These are phyloP conservation scores for Heliconius cydno DNA, from an alignment of 2,888 invertebrate genomes.

Conservation along the genomic window DNA sequence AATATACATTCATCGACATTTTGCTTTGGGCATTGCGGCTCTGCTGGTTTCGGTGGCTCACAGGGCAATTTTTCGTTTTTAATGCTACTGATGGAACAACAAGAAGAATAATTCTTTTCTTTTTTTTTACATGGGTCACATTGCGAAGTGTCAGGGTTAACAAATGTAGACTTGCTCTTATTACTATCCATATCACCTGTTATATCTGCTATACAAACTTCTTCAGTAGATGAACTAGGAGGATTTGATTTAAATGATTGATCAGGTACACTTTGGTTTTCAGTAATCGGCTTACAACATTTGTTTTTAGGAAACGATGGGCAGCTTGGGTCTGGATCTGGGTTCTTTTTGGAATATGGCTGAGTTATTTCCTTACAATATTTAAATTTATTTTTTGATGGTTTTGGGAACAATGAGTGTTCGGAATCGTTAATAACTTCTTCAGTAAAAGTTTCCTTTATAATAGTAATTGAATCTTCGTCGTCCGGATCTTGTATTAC, in stretches of 20 bases:
- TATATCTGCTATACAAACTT: slow-evolving; percentile 4
- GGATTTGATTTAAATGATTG: slow-evolving; percentile 1
- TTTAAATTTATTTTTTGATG: slow-evolving; percentile 48
- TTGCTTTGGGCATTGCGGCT: slow-evolving; percentile 21
- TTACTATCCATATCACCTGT: slow-evolving; percentile 23
- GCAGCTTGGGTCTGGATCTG: slow-evolving; percentile 45
- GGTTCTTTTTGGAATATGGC: slow-evolving; percentile 55
- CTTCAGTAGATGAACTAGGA: slow-evolving; percentile 4
- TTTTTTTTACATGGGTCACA: slow-evolving; percentile 24
- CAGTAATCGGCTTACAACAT: slow-evolving; percentile 3
- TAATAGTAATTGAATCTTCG: slow-evolving; percentile 51
- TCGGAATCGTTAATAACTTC: slow-evolving; percentile 48
- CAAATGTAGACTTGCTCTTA: slow-evolving; percentile 36
- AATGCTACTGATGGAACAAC: slow-evolving; percentile 17
- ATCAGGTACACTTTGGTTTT: background rate
- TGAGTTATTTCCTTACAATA: slow-evolving; percentile 62
- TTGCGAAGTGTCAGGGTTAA: slow-evolving; percentile 24
- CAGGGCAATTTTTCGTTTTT: slow-evolving; percentile 25
- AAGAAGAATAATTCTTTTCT: slow-evolving; percentile 19
- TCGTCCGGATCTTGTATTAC: slow-evolving; percentile 53
- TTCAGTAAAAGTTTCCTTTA: slow-evolving; percentile 56
- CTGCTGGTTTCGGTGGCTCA: slow-evolving; percentile 21
- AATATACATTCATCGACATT: slow-evolving; percentile 33
- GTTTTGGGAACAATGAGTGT: slow-evolving; percentile 27
- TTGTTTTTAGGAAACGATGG: slow-evolving; percentile 41